Evolutionary conservation across 2,888 invertebrate genomes (phyloP).

Genomic region (Cryptocephalus moraei): DNA sequence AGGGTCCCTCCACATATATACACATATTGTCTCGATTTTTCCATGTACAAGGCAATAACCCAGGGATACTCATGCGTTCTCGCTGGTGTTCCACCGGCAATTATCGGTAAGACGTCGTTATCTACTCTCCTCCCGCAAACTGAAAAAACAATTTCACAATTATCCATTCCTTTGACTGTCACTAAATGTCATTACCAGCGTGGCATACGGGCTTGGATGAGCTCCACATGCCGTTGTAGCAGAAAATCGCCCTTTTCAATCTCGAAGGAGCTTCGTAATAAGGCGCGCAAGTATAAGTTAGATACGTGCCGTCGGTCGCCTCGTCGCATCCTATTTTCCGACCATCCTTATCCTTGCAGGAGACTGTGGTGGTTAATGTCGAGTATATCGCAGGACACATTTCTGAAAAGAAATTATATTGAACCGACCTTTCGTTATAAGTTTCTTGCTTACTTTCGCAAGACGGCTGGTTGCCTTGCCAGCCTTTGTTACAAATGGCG

Average conservation of each 20-base stretch:
- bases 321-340: conserved; percentile 9
- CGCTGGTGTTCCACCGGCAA: background rate
- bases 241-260: conserved; percentile 9
- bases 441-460: conserved; percentile 11
- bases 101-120: conserved; percentile 1
- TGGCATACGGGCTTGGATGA: conserved; percentile 13
- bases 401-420: conserved; percentile 3
- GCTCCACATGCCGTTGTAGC: conserved; percentile 10
- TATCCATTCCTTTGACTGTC: no score
- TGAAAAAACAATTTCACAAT: conserved; percentile 1
- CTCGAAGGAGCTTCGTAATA: conserved; percentile 12
- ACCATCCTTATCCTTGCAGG: conserved; percentile 8
- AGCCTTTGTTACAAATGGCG: conserved; percentile 8
- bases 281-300: conserved; percentile 9
- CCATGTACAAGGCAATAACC: conserved; percentile 9
- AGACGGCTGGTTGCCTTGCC: conserved; percentile 6
- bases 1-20: conserved; percentile 13
- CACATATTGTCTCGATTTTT: background rate
- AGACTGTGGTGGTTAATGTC: conserved; percentile 8
- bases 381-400: conserved; percentile 10
- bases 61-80: conserved; percentile 11
- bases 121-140: conserved; percentile 12
- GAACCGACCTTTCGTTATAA: background rate
- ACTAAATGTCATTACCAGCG: conserved; percentile 6
- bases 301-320: conserved; percentile 11